Base-by-base conservation (phyloP, 2,113 vertebrate species). In the Chaenocephalus aceratus region DNA sequence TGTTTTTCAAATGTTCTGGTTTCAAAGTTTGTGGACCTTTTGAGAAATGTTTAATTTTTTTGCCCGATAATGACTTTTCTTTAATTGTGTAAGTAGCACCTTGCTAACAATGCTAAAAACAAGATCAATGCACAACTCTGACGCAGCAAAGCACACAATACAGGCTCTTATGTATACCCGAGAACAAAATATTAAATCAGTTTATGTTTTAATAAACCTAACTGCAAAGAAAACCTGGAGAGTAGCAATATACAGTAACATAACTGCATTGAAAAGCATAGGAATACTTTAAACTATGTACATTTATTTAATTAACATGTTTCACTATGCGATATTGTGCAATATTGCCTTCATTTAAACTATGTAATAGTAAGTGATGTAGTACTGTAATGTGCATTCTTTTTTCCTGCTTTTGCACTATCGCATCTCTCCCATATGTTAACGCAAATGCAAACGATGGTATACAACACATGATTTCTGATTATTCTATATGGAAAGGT, bases 321-420 rank as follows among this genome's bases (percentile, higher is more conserved):
- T 74, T 44, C 65, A 79, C 62, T 80, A 69, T 83, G 54, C 75
- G 81, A 23, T 53, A 74, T 66, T 86, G 90, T 93, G 88, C 86
- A 92, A 88, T 88, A 87, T 81, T 72, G 72, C 83, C 80, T 86
- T 85, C 67, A 73, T 84, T 81, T 82, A 70, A 85, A 72, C 60
- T 36, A 66, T 57, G 59, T 84, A 63, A 77, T 59, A 30, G 44
- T 46, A 41, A 12, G 56, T 64, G 14, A 52, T 69, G 67, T 49
- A 46, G 14, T 79, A 85, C 74, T 82, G 4, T 57, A 8, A 51
- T 78, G 53, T 69, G 68, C 65, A 80, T 88, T 74, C 18, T 44
- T 80, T 76, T 79, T 48, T 23, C 72, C 12, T 79, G 69, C 75
- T 67, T 82, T 86, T 87, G 66, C 71, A 87, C 84, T 86, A 10